A percentile compares a stretch with the other conserved stretches of the same genome.
These are phyloP conservation scores for Armadillidium nasatum DNA, from an alignment of 1,140 invertebrate species.

Conservation along the genomic window DNA sequence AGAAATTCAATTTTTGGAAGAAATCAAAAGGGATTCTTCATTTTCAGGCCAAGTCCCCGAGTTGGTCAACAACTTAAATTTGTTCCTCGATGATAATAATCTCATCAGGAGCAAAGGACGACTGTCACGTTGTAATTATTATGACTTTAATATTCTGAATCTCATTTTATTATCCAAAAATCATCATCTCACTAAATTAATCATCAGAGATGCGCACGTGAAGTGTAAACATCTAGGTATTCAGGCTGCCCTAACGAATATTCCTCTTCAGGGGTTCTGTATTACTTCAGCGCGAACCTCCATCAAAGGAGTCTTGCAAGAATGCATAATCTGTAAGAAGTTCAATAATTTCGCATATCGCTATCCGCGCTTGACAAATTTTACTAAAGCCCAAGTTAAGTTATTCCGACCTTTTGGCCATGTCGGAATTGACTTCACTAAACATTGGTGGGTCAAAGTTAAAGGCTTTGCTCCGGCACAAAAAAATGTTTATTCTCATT, in stretches of 20 bases:
- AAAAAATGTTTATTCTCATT: constrained; percentile 16
- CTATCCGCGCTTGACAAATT: background rate
- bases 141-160: background rate
- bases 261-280: background rate
- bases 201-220: background rate
- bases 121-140: background rate
- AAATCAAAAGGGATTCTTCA: background rate
- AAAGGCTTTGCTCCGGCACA: background rate
- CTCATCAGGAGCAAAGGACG: no score
- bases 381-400: background rate
- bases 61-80: background rate
- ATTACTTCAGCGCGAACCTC: background rate
- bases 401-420: background rate
- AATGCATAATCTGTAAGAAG: background rate
- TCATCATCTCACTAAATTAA: background rate
- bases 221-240: constrained; percentile 16
- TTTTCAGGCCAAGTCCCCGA: background rate
- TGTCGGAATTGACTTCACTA: constrained; percentile 5
- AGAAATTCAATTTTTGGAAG: no score
- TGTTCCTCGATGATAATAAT: background rate
- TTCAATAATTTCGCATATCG: background rate
- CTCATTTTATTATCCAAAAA: background rate
- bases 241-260: background rate
- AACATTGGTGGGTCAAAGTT: background rate
- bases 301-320: background rate